Evolutionary conservation across 2,888 invertebrate species (phyloP).

Genomic region (Meghimatium bilineatum): DNA sequence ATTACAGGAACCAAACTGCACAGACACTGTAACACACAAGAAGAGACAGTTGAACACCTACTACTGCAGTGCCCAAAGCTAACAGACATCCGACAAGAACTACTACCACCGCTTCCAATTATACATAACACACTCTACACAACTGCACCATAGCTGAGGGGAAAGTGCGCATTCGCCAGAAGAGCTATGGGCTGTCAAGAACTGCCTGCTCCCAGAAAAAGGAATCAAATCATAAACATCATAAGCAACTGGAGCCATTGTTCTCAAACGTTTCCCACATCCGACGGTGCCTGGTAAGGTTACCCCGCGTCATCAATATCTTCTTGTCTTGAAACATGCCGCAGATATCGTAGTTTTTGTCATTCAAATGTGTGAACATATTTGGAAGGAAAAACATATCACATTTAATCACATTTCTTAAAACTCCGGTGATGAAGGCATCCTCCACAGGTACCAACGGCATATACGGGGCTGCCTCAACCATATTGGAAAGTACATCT

Average conservation of each 20-base stretch:
- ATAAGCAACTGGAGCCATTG: neutral
- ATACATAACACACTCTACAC: no score
- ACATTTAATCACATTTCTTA: neutral
- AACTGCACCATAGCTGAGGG: no score
- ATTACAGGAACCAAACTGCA: no score
- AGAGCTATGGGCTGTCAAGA: no score
- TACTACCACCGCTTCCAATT: no score
- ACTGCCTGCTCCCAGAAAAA: no score
- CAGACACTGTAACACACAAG: no score
- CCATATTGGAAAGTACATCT: neutral
- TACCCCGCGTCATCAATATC: neutral
- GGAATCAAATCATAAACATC: no score
- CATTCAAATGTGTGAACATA: neutral
- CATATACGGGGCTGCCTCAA: neutral
- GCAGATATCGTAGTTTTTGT: neutral
- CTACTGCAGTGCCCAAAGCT: no score
- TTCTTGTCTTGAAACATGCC: neutral
- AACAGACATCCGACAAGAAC: no score
- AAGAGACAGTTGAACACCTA: no score
- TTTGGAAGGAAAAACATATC: neutral
- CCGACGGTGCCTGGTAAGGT: neutral
- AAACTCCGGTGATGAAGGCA: neutral
- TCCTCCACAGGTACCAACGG: neutral
- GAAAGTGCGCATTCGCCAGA: no score
- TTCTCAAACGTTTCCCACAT: neutral